Percentiles rank a stretch among this genome's conserved stretches.
Conservation (phyloP, 2,797 vertebrate species). For the Tokudaia muenninki region DNA sequence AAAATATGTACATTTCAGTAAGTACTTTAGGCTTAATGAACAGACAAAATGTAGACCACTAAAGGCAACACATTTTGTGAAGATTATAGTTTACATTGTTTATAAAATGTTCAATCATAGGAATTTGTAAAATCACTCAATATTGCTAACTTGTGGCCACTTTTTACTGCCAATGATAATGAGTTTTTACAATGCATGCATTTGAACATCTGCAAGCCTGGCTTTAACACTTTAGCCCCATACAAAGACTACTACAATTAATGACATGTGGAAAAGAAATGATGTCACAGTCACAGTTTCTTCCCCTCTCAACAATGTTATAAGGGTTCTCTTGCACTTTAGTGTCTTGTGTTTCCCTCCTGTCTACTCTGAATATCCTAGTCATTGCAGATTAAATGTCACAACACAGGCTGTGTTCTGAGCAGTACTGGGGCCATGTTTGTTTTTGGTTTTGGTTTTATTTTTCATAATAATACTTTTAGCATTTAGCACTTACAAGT, state of each 20-base stretch:
- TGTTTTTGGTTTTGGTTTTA: background rate
- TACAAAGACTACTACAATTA: constrained; percentile 2
- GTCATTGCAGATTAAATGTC: background rate
- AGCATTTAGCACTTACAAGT: background rate
- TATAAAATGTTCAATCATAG: background rate
- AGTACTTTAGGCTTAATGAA: constrained; percentile 15
- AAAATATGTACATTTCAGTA: background rate
- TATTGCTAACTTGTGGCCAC: background rate
- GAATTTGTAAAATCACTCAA: constrained; percentile 7
- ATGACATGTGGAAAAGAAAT: background rate
- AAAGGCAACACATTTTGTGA: background rate
- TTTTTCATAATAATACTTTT: background rate
- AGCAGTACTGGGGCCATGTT: background rate
- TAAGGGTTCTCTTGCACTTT: background rate
- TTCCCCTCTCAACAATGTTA: constrained; percentile 7
- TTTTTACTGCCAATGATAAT: background rate
- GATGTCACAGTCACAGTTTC: constrained; percentile 37
- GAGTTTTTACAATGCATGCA: constrained; percentile 25
- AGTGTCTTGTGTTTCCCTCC: background rate
- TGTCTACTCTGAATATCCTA: background rate
- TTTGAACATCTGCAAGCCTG: background rate
- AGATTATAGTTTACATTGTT: constrained; percentile 8
- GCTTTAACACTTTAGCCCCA: constrained; percentile 31
- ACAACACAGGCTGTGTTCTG: background rate
- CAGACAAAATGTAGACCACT: background rate